A percentile compares a stretch with the other conserved stretches of the same genome.
phyloP scores from a whole-genome alignment of 2,113 vertebrate species.

The Misgurnus anguillicaudatus region DNA sequence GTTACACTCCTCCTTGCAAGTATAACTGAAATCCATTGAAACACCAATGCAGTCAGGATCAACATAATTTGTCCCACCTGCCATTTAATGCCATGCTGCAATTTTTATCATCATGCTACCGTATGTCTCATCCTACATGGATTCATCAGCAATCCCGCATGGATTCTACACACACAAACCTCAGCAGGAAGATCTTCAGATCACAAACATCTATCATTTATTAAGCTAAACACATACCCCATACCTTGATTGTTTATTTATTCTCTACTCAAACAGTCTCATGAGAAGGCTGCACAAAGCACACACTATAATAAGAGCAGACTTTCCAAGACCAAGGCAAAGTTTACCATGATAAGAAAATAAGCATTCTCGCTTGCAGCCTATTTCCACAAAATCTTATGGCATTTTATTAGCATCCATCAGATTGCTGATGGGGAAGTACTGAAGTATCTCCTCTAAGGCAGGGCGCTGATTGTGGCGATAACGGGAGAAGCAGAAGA shows the following conservation, averaged over 20 bases:
- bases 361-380: background rate
- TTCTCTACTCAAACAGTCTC: background rate
- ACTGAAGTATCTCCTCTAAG: background rate
- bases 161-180: too few species aligned
- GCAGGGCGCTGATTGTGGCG: conserved; percentile 19
- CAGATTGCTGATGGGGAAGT: conserved; percentile 5
- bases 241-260: background rate
- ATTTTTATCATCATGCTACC: background rate
- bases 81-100: background rate
- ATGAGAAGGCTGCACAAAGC: background rate
- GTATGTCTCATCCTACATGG: background rate
- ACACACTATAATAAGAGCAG: background rate
- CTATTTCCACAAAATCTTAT: background rate
- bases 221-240: too few species aligned
- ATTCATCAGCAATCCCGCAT: background rate
- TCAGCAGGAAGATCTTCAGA: too few species aligned
- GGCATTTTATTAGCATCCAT: conserved; percentile 1
- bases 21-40: background rate
- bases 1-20: too few species aligned
- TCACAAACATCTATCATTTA: too few species aligned
- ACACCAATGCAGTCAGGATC: background rate
- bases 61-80: background rate
- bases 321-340: background rate
- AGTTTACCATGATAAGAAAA: background rate
- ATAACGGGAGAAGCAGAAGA: conserved; percentile 6